Conservation (phyloP, 2,113 vertebrate genomes). For the Oriolus oriolus region DNA sequence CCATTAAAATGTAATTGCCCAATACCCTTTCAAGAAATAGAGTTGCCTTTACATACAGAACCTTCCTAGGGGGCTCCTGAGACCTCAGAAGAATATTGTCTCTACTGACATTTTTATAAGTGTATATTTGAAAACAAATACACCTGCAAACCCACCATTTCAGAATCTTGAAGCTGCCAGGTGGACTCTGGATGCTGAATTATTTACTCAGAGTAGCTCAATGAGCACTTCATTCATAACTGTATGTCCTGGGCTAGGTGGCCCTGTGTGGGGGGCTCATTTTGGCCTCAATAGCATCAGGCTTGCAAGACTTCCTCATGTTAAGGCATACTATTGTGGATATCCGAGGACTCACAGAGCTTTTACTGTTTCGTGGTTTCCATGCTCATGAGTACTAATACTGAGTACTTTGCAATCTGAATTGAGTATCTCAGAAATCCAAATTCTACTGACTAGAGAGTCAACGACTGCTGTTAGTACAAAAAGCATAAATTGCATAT, state of each 20-base stretch:
- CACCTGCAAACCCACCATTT: background rate
- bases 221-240: background rate
- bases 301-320: background rate
- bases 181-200: background rate
- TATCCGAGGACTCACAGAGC: background rate
- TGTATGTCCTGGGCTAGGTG: background rate
- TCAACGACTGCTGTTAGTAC: background rate
- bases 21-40: background rate
- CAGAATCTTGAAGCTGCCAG: background rate
- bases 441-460: background rate
- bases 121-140: background rate
- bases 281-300: background rate
- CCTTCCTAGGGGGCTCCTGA: background rate
- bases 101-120: background rate
- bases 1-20: background rate
- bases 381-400: rapidly evolving
- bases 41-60: background rate
- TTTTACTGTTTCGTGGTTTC: background rate
- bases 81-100: background rate
- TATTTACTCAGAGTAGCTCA: background rate
- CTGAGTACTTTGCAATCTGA: background rate
- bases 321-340: background rate
- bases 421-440: background rate
- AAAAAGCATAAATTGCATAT: background rate
- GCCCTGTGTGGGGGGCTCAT: rapidly evolving